Conservation (phyloP, 2,113 vertebrate species). For the Proteles cristata region DNA sequence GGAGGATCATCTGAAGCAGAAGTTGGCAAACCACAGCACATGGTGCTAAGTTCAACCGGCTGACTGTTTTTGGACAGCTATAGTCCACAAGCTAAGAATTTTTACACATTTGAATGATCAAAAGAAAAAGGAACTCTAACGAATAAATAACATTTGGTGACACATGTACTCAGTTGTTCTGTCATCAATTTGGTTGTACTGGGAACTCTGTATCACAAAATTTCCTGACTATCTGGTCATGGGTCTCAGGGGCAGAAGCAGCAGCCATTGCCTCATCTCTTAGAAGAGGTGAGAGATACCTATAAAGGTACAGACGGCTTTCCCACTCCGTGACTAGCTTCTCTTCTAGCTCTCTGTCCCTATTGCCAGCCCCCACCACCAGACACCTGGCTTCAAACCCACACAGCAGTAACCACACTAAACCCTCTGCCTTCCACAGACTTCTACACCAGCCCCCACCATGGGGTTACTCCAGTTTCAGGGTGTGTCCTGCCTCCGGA, state of each 20-base stretch:
- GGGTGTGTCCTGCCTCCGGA: neutral
- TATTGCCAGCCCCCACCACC: neutral
- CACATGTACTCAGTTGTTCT: neutral
- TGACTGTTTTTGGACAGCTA: neutral
- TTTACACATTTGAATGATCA: neutral
- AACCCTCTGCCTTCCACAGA: neutral
- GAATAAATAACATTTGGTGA: neutral
- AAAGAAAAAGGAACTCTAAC: neutral
- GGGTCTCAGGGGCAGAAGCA: neutral
- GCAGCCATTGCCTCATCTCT: neutral
- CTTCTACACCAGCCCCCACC: neutral
- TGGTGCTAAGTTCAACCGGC: neutral
- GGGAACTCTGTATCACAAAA: neutral
- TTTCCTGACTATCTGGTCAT: neutral
- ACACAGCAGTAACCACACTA: neutral
- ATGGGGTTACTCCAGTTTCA: neutral
- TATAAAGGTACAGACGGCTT: neutral
- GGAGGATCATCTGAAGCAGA: neutral
- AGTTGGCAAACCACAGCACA: neutral
- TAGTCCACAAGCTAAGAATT: neutral
- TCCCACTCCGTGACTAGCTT: neutral
- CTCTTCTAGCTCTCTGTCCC: neutral
- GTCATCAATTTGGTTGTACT: neutral
- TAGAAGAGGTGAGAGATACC: neutral
- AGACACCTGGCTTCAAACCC: neutral